phyloP scores from a whole-genome alignment of 2,113 vertebrate species.

The Forbesichthys papilliferus region DNA sequence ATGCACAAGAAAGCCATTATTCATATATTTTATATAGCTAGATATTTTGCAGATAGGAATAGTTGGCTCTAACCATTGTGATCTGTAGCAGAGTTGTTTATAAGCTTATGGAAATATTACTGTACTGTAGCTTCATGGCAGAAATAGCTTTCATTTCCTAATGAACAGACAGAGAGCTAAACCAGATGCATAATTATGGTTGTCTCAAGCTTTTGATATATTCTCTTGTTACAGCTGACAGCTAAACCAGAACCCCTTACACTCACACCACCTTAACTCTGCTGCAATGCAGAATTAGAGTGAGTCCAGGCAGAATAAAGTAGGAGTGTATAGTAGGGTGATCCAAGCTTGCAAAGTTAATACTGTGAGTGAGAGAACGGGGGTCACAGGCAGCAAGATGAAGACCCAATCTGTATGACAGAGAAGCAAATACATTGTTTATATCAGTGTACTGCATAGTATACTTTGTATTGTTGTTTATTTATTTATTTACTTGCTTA shows the following conservation, averaged over 20 bases:
- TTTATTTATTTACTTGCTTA: neutral
- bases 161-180: constrained; percentile 49
- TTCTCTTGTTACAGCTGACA: constrained; percentile 21
- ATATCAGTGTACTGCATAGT: constrained; percentile 29
- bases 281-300: constrained; percentile 1
- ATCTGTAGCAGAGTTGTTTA: constrained; percentile 62
- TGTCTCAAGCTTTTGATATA: constrained; percentile 19
- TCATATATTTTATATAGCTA: constrained; percentile 4
- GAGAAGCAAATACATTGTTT: constrained; percentile 49
- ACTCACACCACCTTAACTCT: neutral
- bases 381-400: neutral
- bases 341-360: constrained; percentile 7
- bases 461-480: too few species aligned
- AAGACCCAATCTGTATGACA: constrained; percentile 32
- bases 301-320: neutral
- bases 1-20: too few species aligned
- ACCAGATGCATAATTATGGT: constrained; percentile 29
- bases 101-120: constrained; percentile 68
- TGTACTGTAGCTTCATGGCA: constrained; percentile 43
- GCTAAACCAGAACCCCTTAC: neutral
- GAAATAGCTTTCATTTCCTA: constrained; percentile 48
- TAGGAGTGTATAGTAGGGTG: neutral
- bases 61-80: constrained; percentile 46
- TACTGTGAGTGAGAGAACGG: constrained; percentile 10
- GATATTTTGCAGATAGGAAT: constrained; percentile 62